Evolutionary conservation across 2,797 vertebrate genomes (phyloP).

Genomic region (Tragopan temminckii): DNA sequence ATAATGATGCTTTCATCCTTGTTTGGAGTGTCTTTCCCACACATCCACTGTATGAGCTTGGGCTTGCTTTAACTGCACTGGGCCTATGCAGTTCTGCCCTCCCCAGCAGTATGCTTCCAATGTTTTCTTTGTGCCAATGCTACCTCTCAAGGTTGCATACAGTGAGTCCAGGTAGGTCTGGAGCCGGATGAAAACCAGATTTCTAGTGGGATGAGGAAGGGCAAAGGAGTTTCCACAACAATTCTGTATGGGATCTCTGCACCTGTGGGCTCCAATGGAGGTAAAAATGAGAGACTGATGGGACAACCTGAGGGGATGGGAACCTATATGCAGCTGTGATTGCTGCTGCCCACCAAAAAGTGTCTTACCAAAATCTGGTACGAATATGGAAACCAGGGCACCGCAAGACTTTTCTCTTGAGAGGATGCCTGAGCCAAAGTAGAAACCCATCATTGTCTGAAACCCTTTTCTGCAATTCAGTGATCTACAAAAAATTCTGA

Average conservation of each 20-base stretch:
- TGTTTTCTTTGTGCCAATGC: background rate
- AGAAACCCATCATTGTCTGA: background rate
- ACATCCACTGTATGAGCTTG: background rate
- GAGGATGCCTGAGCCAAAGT: background rate
- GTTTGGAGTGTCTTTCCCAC: background rate
- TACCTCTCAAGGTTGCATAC: background rate
- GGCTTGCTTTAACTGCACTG: background rate
- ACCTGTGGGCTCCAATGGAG: background rate
- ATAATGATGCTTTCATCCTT: background rate
- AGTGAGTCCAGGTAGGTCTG: background rate
- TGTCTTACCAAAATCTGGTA: background rate
- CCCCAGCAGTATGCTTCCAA: background rate
- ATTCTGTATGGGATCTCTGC: rapidly evolving
- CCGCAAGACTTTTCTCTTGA: background rate
- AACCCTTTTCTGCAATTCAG: background rate
- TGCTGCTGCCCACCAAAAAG: background rate
- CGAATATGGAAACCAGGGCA: rapidly evolving
- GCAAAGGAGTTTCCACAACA: background rate
- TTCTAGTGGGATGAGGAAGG: background rate
- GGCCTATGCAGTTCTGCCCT: background rate
- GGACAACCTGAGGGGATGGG: background rate
- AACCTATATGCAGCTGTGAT: background rate
- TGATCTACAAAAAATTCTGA: background rate
- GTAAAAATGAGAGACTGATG: background rate
- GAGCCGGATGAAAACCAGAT: background rate